Percentiles rank a stretch among this genome's conserved stretches.
phyloP scores from a whole-genome alignment of 1,140 invertebrate genomes.

The Procambarus clarkii region DNA sequence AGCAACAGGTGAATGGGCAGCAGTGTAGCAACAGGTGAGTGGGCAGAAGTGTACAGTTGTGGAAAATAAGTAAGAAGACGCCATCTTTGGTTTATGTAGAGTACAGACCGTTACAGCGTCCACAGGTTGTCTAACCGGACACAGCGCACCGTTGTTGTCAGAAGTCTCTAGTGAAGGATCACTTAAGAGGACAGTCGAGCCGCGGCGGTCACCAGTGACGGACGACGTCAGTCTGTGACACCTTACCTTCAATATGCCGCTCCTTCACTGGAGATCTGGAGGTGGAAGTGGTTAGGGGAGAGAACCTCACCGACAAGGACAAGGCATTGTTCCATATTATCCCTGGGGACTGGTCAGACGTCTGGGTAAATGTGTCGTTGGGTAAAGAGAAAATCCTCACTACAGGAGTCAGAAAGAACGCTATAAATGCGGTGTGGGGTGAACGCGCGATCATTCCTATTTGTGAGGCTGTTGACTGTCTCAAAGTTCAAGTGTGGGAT shows the following conservation, averaged over 20 bases:
- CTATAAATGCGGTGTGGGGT: conserved; percentile 30
- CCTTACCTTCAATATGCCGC: not conserved
- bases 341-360: conserved; percentile 34
- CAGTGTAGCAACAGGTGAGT: too few relatives aligned
- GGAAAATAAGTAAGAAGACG: too few relatives aligned
- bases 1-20: too few relatives aligned
- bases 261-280: conserved; percentile 47
- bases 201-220: too few relatives aligned
- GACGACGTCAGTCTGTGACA: too few relatives aligned
- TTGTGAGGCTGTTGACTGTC: conserved; percentile 34
- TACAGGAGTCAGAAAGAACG: conserved; percentile 18
- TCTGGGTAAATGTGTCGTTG: conserved; percentile 28
- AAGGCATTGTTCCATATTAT: conserved; percentile 7
- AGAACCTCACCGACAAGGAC: conserved; percentile 25
- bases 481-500: conserved; percentile 53
- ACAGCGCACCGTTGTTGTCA: too few relatives aligned
- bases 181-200: too few relatives aligned
- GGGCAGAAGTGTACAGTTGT: too few relatives aligned
- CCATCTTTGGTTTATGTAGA: too few relatives aligned
- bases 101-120: too few relatives aligned
- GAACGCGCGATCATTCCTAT: conserved; percentile 31
- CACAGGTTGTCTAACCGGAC: too few relatives aligned
- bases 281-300: conserved; percentile 44
- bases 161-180: too few relatives aligned
- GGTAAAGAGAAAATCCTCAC: conserved; percentile 16